Base-by-base conservation (phyloP, 2,888 invertebrate species). In the Stegophylla sp. region DNA sequence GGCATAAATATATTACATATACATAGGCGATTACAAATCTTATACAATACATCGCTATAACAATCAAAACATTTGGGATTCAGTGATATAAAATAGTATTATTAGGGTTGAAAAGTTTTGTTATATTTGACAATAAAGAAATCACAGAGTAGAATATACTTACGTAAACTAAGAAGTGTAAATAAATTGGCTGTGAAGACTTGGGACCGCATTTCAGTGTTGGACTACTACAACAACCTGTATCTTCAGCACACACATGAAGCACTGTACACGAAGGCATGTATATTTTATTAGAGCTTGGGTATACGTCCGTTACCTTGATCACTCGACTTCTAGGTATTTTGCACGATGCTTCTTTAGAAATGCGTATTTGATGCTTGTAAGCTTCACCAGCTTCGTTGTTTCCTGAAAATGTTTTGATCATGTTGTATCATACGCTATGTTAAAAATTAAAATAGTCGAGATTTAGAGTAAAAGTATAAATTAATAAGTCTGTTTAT, bases 191-290 rank as follows among this genome's bases (percentile, higher is more conserved):
- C 84, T 91, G 89, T 51, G 91, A 91, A 15, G 89, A 89, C 85
- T 93, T 92, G 0, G 95, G 92, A 17, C 92, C 92, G 87, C 96
- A 96, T 63, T 92, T 91, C 83, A 91, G 90, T 0, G 89, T 87
- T 83, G 92, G 91, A 82, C 90, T 89, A 83, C 88, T 88, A 86
- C 97, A 97, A 87, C 96, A 97, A 76, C 96, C 96, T 26, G 94
- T 91, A 87, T 94, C 94, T 84, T 94, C 93, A 15, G 92, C 91
- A 86, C 97, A 97, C 83, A 94, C 91, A 86, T 96, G 93, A 75
- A 97, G 88, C 74, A 93, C 90, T 20, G 95, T 95, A 86, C 95
- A 96, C 72, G 93, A 92, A 0, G 97, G 96, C 85, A 92, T 89
- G 88, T 94, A 96, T 26, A 90, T 89, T 84, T 92, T 93, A 83